phyloP scores from a whole-genome alignment of 2,797 vertebrate species.

The Aldrovandia affinis region DNA sequence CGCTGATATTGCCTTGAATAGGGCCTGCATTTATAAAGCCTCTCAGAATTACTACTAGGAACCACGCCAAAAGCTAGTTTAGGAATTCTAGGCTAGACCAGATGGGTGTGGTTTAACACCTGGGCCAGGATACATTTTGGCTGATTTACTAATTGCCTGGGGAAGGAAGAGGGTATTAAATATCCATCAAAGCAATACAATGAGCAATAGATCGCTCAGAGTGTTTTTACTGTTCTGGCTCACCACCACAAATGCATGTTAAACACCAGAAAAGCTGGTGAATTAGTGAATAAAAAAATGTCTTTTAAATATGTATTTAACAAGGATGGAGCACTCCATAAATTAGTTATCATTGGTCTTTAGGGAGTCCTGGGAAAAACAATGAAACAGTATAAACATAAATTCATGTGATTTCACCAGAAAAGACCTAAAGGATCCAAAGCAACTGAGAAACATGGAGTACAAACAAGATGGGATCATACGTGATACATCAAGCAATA shows the following conservation, averaged over 20 bases:
- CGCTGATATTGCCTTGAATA: no score
- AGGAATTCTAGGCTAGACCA: background rate
- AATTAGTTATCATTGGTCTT: background rate
- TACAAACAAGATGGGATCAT: background rate
- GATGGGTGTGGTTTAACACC: background rate
- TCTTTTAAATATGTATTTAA: background rate
- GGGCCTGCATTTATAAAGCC: no score
- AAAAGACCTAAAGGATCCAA: background rate
- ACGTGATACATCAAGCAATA: background rate
- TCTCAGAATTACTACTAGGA: background rate
- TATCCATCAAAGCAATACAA: background rate
- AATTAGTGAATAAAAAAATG: no score
- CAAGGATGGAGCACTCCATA: background rate
- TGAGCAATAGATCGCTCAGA: background rate
- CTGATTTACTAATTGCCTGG: background rate
- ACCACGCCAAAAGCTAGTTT: background rate
- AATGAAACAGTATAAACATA: background rate
- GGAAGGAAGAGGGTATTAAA: background rate
- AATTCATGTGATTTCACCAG: background rate
- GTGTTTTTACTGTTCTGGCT: background rate
- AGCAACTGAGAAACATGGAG: background rate
- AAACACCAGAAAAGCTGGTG: background rate
- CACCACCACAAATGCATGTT: background rate
- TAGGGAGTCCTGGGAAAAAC: background rate
- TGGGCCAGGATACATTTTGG: background rate